Percentiles rank a stretch among this genome's conserved stretches.
Evolutionary conservation across 2,113 vertebrate genomes (phyloP).

Genomic region (Phylloscopus trochilus): DNA sequence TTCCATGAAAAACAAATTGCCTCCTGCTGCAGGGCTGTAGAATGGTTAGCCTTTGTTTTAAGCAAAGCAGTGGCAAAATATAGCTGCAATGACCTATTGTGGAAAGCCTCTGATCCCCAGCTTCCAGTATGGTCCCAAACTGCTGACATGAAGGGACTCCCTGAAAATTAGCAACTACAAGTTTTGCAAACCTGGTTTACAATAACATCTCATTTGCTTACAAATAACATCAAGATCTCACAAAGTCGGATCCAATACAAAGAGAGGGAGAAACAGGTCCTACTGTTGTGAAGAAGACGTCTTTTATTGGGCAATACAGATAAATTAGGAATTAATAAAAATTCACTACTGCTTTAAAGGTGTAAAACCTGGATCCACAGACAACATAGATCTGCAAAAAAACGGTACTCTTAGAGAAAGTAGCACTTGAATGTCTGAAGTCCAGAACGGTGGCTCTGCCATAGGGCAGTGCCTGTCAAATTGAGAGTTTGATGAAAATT

Average conservation of each 20-base stretch:
- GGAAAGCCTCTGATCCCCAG: neutral
- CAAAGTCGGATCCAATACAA: neutral
- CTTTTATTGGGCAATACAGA: neutral
- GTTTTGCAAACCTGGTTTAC: neutral
- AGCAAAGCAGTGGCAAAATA: neutral
- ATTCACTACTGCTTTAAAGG: neutral
- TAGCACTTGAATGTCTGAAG: neutral
- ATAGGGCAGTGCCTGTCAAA: neutral
- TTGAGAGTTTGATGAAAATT: neutral
- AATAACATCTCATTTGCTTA: neutral
- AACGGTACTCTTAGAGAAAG: neutral
- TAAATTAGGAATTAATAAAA: neutral
- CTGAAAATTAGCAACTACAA: neutral
- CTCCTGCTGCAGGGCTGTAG: neutral
- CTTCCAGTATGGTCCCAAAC: neutral
- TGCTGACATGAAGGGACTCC: neutral
- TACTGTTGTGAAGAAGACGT: neutral
- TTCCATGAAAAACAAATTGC: constrained; percentile 13
- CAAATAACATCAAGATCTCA: neutral
- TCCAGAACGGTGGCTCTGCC: neutral
- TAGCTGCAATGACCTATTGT: neutral
- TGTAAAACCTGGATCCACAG: neutral
- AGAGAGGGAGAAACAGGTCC: neutral
- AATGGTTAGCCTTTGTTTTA: neutral
- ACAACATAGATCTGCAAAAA: neutral